Evolutionary conservation across 1,140 invertebrate species (phyloP).

Genomic region (Lepidurus packardi): DNA sequence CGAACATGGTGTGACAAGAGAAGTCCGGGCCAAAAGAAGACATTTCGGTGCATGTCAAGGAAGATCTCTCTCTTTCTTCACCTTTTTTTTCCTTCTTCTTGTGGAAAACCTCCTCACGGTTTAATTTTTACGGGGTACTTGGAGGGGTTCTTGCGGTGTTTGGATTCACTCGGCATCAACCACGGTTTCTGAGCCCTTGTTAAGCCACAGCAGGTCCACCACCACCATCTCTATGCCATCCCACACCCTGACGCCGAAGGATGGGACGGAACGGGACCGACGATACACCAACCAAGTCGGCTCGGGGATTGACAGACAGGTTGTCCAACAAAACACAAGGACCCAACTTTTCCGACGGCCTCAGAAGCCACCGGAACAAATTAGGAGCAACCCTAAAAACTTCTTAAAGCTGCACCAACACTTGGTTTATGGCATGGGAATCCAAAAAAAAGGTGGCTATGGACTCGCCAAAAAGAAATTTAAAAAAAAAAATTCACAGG

Average conservation of each 20-base stretch:
- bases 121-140: constrained; percentile 14
- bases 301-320: constrained; percentile 1
- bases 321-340: constrained; percentile 15
- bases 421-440: constrained; percentile 18
- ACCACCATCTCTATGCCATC: not conserved
- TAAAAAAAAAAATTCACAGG: not conserved
- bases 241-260: too few relatives aligned
- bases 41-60: not conserved
- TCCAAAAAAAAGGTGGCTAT: not conserved
- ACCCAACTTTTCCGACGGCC: constrained; percentile 6
- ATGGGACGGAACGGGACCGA: not conserved
- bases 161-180: not conserved
- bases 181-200: not conserved
- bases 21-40: constrained; percentile 12
- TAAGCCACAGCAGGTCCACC: not conserved
- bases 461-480: not conserved
- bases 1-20: not conserved
- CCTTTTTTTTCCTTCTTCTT: not conserved
- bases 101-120: constrained; percentile 6
- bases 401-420: not conserved
- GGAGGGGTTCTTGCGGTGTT: constrained; percentile 1
- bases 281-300: not conserved
- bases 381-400: constrained; percentile 19
- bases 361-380: constrained; percentile 21
- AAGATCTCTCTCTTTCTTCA: constrained; percentile 4